Base-by-base conservation (phyloP, 2,113 vertebrate species). In the Asarcornis scutulata region DNA sequence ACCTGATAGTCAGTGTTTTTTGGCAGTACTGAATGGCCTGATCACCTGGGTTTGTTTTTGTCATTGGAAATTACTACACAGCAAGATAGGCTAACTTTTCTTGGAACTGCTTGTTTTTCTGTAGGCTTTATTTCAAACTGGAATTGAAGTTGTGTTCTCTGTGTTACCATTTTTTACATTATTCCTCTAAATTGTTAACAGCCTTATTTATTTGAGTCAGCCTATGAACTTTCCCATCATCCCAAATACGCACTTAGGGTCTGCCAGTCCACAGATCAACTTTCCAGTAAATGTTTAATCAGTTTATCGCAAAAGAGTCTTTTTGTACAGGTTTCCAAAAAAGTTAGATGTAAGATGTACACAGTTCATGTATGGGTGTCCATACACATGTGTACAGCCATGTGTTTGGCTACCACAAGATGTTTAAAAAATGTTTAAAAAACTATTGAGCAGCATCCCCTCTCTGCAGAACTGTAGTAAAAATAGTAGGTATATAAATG, bases 201-300 rank as follows among this genome's bases (percentile, higher is more conserved):
- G 27, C 31, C 32, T 74, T 86, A 25, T 77, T 92, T 75, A 25
- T 77, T 90, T 72, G 34, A 88, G 48, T 50, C 0, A 0, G 15
- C 34, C 56, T 75, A 13, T 89, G 87, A 87, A 84, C 72, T 82
- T 88, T 91, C 53, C 78, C 17, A 55, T 66, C 38, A 18, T 27
- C 38, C 7, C 26, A 85, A 73, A 85, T 56, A 44, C 59, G 63
- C 17, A 52, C 3, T 17, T 86, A 46, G 8, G 3, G 53, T 78
- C 62, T 85, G 20, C 31, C 53, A 72, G 89, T 87, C 62, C 42
- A 79, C 62, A 85, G 82, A 91, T 64, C 74, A 85, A 60, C 74
- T 76, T 89, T 67, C 29, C 82, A 79, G 48, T 89, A 72, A 93
- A 95, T 68, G 58, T 85, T 91, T 89, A 79, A 91, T 82, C 38